Conservation (phyloP, 2,888 invertebrate species). For the Chymomyza procnemis region DNA sequence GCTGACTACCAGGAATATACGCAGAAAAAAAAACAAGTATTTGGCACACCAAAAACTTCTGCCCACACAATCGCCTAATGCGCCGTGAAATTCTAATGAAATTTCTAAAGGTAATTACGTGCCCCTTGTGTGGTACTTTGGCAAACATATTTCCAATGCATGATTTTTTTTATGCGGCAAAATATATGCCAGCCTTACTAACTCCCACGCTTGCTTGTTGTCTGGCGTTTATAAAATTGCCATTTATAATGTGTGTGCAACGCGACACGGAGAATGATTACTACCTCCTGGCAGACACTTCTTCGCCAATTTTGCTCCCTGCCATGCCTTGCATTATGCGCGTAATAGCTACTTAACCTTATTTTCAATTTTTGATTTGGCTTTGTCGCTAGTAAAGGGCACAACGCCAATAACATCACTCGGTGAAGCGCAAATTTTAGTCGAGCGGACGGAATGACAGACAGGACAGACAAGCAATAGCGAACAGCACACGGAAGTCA, state of each 20-base stretch:
- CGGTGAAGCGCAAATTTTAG: constrained; percentile 16
- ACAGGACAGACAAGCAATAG: constrained; percentile 19
- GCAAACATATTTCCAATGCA: neutral
- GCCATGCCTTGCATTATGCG: constrained; percentile 43
- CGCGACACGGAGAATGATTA: neutral
- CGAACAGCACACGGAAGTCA: constrained; percentile 58
- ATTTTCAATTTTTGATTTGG: constrained; percentile 72
- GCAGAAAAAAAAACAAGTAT: neutral
- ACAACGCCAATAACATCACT: constrained; percentile 40
- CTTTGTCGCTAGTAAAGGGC: constrained; percentile 32
- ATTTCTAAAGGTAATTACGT: constrained; percentile 67
- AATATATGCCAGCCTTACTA: constrained; percentile 10
- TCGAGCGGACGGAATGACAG: constrained; percentile 13
- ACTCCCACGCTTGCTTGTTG: constrained; percentile 5
- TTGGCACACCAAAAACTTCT: constrained; percentile 9
- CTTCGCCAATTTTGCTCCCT: neutral
- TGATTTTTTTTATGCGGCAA: neutral
- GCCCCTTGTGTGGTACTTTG: constrained; percentile 38
- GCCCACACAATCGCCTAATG: constrained; percentile 42
- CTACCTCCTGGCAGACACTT: neutral
- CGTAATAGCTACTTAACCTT: constrained; percentile 72
- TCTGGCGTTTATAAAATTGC: constrained; percentile 59
- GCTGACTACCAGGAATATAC: constrained; percentile 2
- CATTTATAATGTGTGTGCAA: constrained; percentile 29
- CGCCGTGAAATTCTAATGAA: constrained; percentile 71